Conservation (phyloP, 1,140 invertebrate species). For the Lepidurus apus region DNA sequence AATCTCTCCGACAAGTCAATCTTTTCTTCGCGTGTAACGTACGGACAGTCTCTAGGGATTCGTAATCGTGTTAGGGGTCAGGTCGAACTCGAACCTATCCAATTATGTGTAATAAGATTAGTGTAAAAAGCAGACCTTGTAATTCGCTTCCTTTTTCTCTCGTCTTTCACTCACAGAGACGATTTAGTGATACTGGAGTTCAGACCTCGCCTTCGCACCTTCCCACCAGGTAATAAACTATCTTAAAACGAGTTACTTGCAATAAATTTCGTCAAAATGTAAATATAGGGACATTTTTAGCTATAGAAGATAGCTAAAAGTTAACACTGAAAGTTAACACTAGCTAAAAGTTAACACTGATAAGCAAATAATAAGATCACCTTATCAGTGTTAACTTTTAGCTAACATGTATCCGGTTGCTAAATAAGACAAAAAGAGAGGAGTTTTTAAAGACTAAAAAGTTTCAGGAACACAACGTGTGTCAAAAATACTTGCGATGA, state of each 20-base stretch:
- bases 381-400: no score
- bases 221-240: slow-evolving; percentile 2
- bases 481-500: no score
- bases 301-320: no score
- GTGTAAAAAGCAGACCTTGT: neutral
- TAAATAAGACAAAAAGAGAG: no score
- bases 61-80: slow-evolving; percentile 1
- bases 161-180: neutral
- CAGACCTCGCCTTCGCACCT: slow-evolving; percentile 8
- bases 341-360: no score
- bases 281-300: no score
- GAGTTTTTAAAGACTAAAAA: no score
- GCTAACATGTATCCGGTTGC: no score
- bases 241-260: neutral
- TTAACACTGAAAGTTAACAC: no score
- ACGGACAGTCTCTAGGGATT: neutral
- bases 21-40: neutral
- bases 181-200: neutral
- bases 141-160: neutral
- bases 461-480: no score
- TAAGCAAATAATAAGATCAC: no score
- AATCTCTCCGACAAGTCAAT: neutral
- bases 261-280: no score
- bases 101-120: slow-evolving; percentile 22
- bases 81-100: neutral